Evolutionary conservation across 2,888 invertebrate species (phyloP), one percentile per base, ranked within the genome.

Genomic region (Callimorpha dominula): DNA sequence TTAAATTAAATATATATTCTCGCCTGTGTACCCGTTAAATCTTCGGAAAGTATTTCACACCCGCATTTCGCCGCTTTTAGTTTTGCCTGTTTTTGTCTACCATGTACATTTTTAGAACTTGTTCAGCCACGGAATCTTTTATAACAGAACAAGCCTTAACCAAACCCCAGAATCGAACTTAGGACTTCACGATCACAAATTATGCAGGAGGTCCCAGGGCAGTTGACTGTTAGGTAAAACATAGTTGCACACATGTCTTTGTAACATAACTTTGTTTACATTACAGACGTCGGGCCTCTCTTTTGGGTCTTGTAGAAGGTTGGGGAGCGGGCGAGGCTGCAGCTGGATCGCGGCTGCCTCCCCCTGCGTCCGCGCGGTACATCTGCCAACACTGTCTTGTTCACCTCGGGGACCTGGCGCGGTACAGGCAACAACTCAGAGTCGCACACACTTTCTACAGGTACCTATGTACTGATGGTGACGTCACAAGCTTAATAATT

Each of bases 321-420:
- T 95, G 95, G 95, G 92, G 95, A 72, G 92, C 92, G 9, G 88
- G 89, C 14, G 89, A 84, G 57, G 78, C 72, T 50, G 83, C 73
- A 42, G 82, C 71, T 68, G 87, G 81, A 20, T 86, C 80, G 68
- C 86, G 82, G 62, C 88, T 95, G 65, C 96, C 97, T 78, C 96
- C 97, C 78, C 96, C 96, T 72, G 97, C 97, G 62, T 98, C 98
- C 14, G 98, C 98, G 88, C 96, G 98, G 75, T 98, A 98, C 93
- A 97, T 98, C 85, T 98, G 98, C 90, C 98, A 98, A 89, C 98
- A 98, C 92, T 98, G 98, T 91, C 96, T 98, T 74, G 98, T 98
- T 72, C 99, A 98, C 90, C 96, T 98, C 73, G 99, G 99, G 0
- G 98, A 98, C 89, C 96, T 98, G 82, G 98, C 98, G 43, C 96